A percentile compares a stretch with the other conserved stretches of the same genome.
Conservation (phyloP, 2,113 vertebrate species). For the Papio anubis region DNA sequence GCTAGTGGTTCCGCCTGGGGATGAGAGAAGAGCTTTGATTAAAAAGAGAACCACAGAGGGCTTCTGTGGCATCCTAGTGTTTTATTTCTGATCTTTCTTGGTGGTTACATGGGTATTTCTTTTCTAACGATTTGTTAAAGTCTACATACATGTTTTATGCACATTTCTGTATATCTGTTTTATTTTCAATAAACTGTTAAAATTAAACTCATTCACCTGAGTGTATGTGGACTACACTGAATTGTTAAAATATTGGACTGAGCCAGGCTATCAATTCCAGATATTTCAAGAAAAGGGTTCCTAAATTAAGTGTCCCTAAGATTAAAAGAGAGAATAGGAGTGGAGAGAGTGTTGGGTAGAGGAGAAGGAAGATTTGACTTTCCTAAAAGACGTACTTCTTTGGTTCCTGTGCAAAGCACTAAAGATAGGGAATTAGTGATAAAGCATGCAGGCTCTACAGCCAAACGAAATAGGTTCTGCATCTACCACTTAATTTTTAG, state of each 20-base stretch:
- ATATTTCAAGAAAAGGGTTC: constrained; percentile 6
- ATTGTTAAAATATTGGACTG: not conserved
- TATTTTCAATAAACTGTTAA: not conserved
- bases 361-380: not conserved
- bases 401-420: not conserved
- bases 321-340: not conserved
- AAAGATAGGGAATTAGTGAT: not conserved
- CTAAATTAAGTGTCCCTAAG: not conserved
- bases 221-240: not conserved
- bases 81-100: not conserved
- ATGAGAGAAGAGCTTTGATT: not conserved
- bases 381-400: not conserved
- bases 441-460: not conserved
- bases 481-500: not conserved
- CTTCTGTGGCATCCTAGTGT: not conserved
- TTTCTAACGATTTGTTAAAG: not conserved
- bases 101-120: not conserved
- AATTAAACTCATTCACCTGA: not conserved
- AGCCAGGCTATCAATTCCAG: not conserved
- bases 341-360: not conserved
- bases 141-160: not conserved
- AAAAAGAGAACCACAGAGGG: not conserved
- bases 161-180: not conserved
- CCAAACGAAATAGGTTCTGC: not conserved
- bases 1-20: not conserved